Evolutionary conservation across 2,888 invertebrate genomes (phyloP).

Genomic region (Mamestra brassicae): DNA sequence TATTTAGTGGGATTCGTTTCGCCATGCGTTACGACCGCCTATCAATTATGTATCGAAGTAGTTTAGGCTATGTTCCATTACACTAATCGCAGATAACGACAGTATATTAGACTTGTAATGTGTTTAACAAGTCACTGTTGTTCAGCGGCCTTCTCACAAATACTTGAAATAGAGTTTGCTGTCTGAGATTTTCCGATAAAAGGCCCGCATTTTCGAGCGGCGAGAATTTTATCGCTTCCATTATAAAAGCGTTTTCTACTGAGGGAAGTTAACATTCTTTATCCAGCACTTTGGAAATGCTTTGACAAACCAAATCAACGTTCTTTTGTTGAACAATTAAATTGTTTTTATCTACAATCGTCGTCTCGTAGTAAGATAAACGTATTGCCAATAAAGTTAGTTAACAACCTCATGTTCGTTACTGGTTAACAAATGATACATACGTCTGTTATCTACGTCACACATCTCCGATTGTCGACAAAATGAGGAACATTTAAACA

Average conservation of each 20-base stretch:
- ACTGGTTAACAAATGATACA: slow-evolving; percentile 62
- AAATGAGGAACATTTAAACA: slow-evolving; percentile 70
- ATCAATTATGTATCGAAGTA: slow-evolving; percentile 63
- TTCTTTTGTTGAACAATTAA: slow-evolving; percentile 44
- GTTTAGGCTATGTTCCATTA: slow-evolving; percentile 61
- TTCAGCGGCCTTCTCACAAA: slow-evolving; percentile 46
- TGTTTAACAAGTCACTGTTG: slow-evolving; percentile 50
- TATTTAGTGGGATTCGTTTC: slow-evolving; percentile 69
- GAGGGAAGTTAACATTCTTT: slow-evolving; percentile 40
- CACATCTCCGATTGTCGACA: slow-evolving; percentile 67
- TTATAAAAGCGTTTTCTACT: slow-evolving; percentile 52
- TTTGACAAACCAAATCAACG: slow-evolving; percentile 36
- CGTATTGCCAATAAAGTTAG: slow-evolving; percentile 64
- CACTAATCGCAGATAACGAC: slow-evolving; percentile 58
- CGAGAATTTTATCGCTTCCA: slow-evolving; percentile 57
- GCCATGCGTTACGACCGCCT: slow-evolving; percentile 54
- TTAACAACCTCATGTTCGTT: slow-evolving; percentile 60
- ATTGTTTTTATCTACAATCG: slow-evolving; percentile 52
- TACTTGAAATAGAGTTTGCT: slow-evolving; percentile 56
- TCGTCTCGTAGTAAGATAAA: slow-evolving; percentile 49
- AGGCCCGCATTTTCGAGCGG: slow-evolving; percentile 48
- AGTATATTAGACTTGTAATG: slow-evolving; percentile 54
- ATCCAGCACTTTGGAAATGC: slow-evolving; percentile 11
- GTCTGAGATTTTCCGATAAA: slow-evolving; percentile 57
- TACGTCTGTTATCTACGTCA: slow-evolving; percentile 64